Conservation (phyloP, 1,140 invertebrate genomes). For the Calliopsis andreniformis region DNA sequence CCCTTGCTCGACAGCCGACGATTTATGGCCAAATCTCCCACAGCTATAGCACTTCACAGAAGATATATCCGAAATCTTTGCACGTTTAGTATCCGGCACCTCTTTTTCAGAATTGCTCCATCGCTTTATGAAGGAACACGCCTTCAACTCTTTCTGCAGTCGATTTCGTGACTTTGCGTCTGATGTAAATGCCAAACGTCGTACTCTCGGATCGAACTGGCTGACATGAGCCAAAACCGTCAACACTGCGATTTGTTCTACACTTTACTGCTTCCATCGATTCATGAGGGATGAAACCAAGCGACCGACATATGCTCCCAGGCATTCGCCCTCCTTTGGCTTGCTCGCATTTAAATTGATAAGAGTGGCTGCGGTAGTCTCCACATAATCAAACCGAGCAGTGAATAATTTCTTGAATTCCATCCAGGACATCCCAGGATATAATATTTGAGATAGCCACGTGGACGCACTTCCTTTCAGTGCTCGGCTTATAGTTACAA, state of each 20-base stretch:
- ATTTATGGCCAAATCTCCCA: too few species aligned
- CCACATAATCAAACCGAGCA: not conserved
- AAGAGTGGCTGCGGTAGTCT: not conserved
- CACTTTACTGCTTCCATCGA: not conserved
- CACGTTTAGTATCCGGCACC: too few species aligned
- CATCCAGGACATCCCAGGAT: too few species aligned
- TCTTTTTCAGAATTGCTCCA: too few species aligned
- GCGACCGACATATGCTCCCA: not conserved
- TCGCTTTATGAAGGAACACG: conserved; percentile 6
- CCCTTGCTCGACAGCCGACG: too few species aligned
- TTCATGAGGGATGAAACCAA: too few species aligned
- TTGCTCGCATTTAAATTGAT: not conserved
- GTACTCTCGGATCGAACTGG: conserved; percentile 29
- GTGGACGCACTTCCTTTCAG: too few species aligned
- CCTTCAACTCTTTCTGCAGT: conserved; percentile 39
- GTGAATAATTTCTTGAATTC: too few species aligned
- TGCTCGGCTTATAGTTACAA: too few species aligned
- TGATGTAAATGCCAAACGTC: conserved; percentile 28
- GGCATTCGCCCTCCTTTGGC: not conserved
- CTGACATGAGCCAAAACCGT: conserved; percentile 39
- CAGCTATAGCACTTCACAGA: too few species aligned
- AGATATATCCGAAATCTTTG: too few species aligned
- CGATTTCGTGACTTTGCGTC: conserved; percentile 25
- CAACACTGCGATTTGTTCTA: conserved; percentile 39
- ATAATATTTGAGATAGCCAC: too few species aligned